phyloP scores from a whole-genome alignment of 2,113 vertebrate species.

The Delphinus delphis region DNA sequence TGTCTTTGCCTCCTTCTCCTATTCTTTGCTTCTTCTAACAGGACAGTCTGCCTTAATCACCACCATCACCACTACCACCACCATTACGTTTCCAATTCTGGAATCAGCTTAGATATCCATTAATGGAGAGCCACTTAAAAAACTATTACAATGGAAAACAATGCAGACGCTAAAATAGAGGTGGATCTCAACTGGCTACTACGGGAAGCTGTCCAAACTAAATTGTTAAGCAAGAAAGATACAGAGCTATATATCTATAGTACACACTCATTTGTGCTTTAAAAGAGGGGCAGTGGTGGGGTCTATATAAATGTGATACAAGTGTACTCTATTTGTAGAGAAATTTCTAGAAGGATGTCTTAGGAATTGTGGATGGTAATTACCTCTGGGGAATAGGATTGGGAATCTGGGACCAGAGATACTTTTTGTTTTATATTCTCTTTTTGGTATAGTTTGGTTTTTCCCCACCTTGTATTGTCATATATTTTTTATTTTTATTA shows the following conservation, averaged over 20 bases:
- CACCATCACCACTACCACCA: not conserved
- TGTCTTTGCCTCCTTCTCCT: not conserved
- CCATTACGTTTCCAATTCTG: not conserved
- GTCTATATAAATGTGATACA: not conserved
- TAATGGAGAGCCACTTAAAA: not conserved
- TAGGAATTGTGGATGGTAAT: not conserved
- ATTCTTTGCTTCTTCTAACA: not conserved
- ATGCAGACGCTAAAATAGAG: not conserved
- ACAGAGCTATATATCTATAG: not conserved
- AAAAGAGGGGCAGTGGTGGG: not conserved
- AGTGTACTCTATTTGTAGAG: too few relatives aligned
- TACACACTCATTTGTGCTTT: not conserved
- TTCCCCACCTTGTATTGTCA: not conserved
- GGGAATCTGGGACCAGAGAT: not conserved
- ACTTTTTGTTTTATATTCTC: not conserved
- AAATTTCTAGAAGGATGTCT: conserved; percentile 8
- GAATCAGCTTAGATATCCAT: not conserved
- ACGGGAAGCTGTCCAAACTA: not conserved
- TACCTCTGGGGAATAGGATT: not conserved
- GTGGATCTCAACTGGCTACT: not conserved
- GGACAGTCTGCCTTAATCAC: not conserved
- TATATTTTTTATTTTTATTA: too few relatives aligned
- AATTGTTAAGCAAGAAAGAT: not conserved
- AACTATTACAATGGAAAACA: not conserved
- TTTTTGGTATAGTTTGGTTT: not conserved